Percentiles rank a stretch among this genome's conserved stretches.
These are phyloP conservation scores for Brienomyrus longianalis DNA, from an alignment of 2,113 vertebrate genomes.

Conservation along the genomic window DNA sequence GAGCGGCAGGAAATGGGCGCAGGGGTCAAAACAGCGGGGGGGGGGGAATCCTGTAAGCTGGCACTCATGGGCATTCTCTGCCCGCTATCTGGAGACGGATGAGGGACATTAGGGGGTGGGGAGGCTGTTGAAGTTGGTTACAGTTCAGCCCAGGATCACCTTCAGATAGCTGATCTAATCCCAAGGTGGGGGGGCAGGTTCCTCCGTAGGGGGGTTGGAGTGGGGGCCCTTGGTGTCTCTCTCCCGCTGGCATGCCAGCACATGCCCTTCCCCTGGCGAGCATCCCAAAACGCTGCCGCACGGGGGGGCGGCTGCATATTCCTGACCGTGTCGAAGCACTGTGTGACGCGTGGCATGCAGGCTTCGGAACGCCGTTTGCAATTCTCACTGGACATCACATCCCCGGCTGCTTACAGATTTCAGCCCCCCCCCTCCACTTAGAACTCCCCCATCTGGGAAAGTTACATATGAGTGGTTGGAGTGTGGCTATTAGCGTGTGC, in stretches of 20 bases:
- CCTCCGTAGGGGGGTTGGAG: constrained; percentile 40
- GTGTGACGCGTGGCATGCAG: background rate
- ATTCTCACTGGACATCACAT: background rate
- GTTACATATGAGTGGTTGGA: background rate
- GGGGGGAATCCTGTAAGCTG: constrained; percentile 41
- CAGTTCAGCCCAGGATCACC: constrained; percentile 57
- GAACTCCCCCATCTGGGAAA: background rate
- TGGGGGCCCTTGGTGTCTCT: background rate
- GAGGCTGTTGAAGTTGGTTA: constrained; percentile 36
- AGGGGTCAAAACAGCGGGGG: background rate
- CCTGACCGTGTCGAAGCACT: background rate
- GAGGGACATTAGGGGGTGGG: constrained; percentile 8
- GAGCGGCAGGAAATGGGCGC: too few relatives aligned
- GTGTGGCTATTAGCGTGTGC: background rate
- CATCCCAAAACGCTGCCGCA: background rate
- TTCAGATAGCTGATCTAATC: constrained; percentile 59
- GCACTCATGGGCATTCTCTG: constrained; percentile 38
- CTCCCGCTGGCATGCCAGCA: constrained; percentile 48
- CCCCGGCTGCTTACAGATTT: background rate
- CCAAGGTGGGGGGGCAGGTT: constrained; percentile 51
- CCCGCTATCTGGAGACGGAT: background rate
- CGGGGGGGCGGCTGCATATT: background rate
- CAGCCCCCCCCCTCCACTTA: background rate
- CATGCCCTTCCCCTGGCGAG: constrained; percentile 51
- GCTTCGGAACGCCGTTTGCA: background rate